These are phyloP conservation scores for Darevskia mixta DNA, from an alignment of 2,797 vertebrate genomes.

Conservation along the genomic window DNA sequence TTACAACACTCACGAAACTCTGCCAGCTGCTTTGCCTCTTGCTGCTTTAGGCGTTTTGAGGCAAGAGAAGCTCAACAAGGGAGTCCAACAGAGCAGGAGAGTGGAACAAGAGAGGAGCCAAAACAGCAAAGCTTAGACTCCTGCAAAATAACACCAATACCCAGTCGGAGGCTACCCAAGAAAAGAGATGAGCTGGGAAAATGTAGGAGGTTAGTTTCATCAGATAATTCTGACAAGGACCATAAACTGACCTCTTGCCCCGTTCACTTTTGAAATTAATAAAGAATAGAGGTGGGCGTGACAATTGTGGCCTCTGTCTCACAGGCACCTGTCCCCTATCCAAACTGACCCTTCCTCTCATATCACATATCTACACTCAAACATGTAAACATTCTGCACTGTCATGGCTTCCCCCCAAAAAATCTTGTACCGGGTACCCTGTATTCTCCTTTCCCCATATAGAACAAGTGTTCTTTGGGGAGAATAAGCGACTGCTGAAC, in stretches of 20 bases:
- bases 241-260: conserved; percentile 40
- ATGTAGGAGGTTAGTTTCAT: conserved; percentile 40
- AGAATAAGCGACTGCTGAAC: not conserved
- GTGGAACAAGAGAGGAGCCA: conserved; percentile 34
- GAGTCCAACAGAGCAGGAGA: conserved; percentile 53
- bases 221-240: conserved; percentile 43
- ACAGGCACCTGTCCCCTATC: no score
- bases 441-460: not conserved
- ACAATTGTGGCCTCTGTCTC: no score
- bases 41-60: conserved; percentile 57
- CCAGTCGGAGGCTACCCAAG: conserved; percentile 16
- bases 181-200: conserved; percentile 35
- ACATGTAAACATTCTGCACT: not conserved
- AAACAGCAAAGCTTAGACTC: not conserved
- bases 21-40: conserved; percentile 56
- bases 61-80: conserved; percentile 52
- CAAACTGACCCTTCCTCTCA: no score
- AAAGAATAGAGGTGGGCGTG: not conserved
- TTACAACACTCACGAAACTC: conserved; percentile 65
- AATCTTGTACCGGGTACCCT: not conserved
- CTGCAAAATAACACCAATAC: not conserved
- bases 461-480: not conserved
- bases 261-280: conserved; percentile 33
- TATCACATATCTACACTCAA: not conserved
- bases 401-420: not conserved